These are phyloP conservation scores for Atrichornis clamosus DNA, from an alignment of 2,113 vertebrate species.

Conservation along the genomic window DNA sequence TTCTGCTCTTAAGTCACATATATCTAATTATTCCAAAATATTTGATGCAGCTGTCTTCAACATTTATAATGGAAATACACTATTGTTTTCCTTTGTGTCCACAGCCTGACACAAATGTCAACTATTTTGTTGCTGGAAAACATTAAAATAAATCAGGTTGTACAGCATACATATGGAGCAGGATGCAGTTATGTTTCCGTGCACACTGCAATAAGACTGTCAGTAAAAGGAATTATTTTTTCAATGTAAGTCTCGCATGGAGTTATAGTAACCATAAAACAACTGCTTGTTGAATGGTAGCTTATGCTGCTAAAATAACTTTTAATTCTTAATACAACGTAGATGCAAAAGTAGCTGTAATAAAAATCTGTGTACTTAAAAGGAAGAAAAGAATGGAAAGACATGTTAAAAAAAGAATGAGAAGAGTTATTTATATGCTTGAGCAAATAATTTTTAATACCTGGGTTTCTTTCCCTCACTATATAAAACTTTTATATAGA, in stretches of 20 bases:
- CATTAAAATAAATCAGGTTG: not conserved
- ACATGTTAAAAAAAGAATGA: not conserved
- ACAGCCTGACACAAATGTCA: not conserved
- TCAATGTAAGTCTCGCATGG: slow-evolving; percentile 6
- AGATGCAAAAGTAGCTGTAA: not conserved
- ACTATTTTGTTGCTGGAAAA: not conserved
- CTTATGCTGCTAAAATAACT: not conserved
- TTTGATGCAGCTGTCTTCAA: not conserved
- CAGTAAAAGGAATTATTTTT: slow-evolving; percentile 26
- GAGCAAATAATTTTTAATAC: not conserved
- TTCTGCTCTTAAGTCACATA: not conserved
- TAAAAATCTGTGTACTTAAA: not conserved
- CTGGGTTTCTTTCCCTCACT: not conserved
- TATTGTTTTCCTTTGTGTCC: not conserved
- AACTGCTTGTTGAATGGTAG: not conserved
- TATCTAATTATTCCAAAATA: not conserved
- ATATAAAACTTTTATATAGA: not conserved
- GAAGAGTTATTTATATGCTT: not conserved
- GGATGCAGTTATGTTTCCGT: not conserved
- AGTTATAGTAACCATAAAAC: not conserved
- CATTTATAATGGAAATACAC: not conserved
- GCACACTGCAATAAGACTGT: not conserved
- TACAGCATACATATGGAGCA: not conserved
- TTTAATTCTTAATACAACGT: not conserved
- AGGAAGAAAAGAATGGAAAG: not conserved